Percentiles rank a stretch among this genome's conserved stretches.
Evolutionary conservation across 1,140 invertebrate species (phyloP).

Genomic region (Chymomyza costata): DNA sequence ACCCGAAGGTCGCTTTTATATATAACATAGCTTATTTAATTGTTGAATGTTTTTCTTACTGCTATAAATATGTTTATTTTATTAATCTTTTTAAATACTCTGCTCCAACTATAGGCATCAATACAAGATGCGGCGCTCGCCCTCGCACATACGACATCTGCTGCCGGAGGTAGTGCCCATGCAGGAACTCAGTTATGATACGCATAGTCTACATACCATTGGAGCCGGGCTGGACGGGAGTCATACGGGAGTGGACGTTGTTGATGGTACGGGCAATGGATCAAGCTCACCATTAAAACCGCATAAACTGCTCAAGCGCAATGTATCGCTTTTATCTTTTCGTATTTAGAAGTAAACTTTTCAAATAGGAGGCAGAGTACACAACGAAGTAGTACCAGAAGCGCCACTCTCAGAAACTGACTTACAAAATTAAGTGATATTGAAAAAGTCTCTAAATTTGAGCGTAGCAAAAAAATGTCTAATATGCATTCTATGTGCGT

Average conservation of each 20-base stretch:
- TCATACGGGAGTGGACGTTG: slow-evolving; percentile 17
- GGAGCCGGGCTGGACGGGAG: slow-evolving; percentile 23
- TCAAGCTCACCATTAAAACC: slow-evolving; percentile 44
- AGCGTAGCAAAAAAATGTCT: slow-evolving; percentile 31
- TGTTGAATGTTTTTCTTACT: neutral
- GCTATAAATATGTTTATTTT: neutral
- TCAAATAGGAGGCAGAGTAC: slow-evolving; percentile 14
- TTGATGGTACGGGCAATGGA: slow-evolving; percentile 17
- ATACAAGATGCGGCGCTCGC: slow-evolving; percentile 83
- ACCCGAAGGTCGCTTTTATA: no score
- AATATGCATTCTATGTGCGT: slow-evolving; percentile 30
- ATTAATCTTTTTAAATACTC: slow-evolving; percentile 1
- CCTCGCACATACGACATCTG: slow-evolving; percentile 84
- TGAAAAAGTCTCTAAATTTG: slow-evolving; percentile 61
- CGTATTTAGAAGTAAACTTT: slow-evolving; percentile 52
- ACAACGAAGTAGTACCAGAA: slow-evolving; percentile 24
- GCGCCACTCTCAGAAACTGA: slow-evolving; percentile 50
- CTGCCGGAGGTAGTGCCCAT: slow-evolving; percentile 81
- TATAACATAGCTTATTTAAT: neutral
- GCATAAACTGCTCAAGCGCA: slow-evolving; percentile 65
- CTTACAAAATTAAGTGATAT: slow-evolving; percentile 69
- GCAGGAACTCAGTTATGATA: slow-evolving; percentile 76
- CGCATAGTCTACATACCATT: slow-evolving; percentile 60
- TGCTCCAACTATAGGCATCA: slow-evolving; percentile 70
- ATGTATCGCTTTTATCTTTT: slow-evolving; percentile 72